These are phyloP conservation scores for Catocala nupta DNA, from an alignment of 2,888 invertebrate species.

Conservation along the genomic window DNA sequence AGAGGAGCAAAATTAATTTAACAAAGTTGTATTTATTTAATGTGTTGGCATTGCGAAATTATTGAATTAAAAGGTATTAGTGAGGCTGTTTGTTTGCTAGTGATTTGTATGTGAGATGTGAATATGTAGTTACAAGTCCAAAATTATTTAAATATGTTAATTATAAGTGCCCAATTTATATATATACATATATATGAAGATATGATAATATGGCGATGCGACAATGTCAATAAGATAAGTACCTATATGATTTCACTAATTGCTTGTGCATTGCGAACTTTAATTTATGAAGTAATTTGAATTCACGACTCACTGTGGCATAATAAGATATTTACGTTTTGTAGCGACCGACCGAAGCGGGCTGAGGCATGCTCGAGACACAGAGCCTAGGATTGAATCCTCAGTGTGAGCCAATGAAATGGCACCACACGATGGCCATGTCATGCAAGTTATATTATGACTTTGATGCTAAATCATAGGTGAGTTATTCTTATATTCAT, in stretches of 20 bases:
- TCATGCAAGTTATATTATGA: slow-evolving; percentile 54
- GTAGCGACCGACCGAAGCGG: slow-evolving; percentile 80
- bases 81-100: slow-evolving; percentile 24
- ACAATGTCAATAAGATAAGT: slow-evolving; percentile 70
- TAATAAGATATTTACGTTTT: slow-evolving; percentile 81
- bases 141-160: slow-evolving; percentile 25
- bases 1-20: not conserved
- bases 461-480: slow-evolving; percentile 66
- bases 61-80: slow-evolving; percentile 18
- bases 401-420: slow-evolving; percentile 59
- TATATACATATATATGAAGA: slow-evolving; percentile 38
- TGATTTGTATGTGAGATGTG: slow-evolving; percentile 38
- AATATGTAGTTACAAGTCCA: slow-evolving; percentile 79
- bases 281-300: slow-evolving; percentile 31
- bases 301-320: slow-evolving; percentile 68
- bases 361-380: slow-evolving; percentile 66
- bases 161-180: not conserved
- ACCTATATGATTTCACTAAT: slow-evolving; percentile 48
- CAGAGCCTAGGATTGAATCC: slow-evolving; percentile 55
- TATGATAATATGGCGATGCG: slow-evolving; percentile 40
- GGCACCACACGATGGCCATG: slow-evolving; percentile 57
- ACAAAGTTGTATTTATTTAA: slow-evolving; percentile 1
- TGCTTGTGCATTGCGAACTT: slow-evolving; percentile 70
- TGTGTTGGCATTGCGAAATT: slow-evolving; percentile 34
- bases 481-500: slow-evolving; percentile 66